Evolutionary conservation across 1,140 invertebrate genomes (phyloP), one percentile per base, ranked within the genome.

Genomic region (Drosophila bocki): DNA sequence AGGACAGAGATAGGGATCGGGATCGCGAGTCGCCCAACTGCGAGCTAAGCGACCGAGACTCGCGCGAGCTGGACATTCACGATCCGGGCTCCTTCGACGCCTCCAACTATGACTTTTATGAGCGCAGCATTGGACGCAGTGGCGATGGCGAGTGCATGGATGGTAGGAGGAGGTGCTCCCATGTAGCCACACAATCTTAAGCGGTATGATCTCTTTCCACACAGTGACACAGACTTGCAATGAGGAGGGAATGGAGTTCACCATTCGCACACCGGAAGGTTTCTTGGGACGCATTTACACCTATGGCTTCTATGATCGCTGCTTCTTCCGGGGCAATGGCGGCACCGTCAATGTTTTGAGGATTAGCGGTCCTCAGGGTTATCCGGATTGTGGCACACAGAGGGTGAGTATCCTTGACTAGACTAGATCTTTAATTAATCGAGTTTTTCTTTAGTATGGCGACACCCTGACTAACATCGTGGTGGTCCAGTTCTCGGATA

Each of bases 391-490:
- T 93, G 97, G 97, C 22, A 98, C 97, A 3, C 96, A 97, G 79
- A 93, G 95, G 86, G 96, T 96, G 93, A 92, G 93, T 92, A 9
- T 35, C 19, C 41, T 42, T 15, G 37, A 22, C 26, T 48, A 22
- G 22, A 0, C 8, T 1, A 7, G 33, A 6, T 1, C 1, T 11
- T 0, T 2, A 26, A 22, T 7, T 29, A 6, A 56, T 17, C 12
- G 15, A 35, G 3, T 35, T 44, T 1, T 32, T 62, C 32, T 92
- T 17, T 92, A 98, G 96, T 98, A 97, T 80, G 97, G 97, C 0
- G 97, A 98, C 83, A 97, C 97, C 1, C 96, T 98, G 95, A 98
- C 97, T 44, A 98, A 98, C 84, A 98, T 98, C 54, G 97, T 98
- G 4, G 97, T 98, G 19, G 97, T 98, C 0, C 97, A 98, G 93